phyloP scores from a whole-genome alignment of 1,140 invertebrate species.

The Anastrepha ludens region DNA sequence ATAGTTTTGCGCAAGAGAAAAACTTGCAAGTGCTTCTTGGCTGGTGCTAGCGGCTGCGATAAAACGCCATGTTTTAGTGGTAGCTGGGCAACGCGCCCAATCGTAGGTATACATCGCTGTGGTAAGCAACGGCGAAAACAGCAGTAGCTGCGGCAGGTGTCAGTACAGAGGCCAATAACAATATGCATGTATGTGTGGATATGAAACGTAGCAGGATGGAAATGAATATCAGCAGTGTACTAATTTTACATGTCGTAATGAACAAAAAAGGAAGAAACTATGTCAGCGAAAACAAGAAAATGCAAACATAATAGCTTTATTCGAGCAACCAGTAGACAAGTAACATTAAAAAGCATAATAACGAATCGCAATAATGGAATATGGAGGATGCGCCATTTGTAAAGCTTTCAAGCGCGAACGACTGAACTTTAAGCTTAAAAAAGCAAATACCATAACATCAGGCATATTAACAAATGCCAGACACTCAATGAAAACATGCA shows the following conservation, averaged over 20 bases:
- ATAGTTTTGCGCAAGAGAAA: neutral
- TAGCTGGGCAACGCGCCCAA: slow-evolving; percentile 37
- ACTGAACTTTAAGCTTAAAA: neutral
- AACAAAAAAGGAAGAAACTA: neutral
- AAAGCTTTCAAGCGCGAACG: slow-evolving; percentile 3
- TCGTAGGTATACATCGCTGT: slow-evolving; percentile 1
- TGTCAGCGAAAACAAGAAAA: neutral
- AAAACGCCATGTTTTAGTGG: neutral
- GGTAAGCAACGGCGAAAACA: slow-evolving; percentile 10
- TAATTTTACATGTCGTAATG: neutral
- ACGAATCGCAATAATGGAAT: neutral
- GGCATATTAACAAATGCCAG: no score
- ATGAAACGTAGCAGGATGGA: neutral
- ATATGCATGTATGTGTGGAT: neutral
- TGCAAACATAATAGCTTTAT: slow-evolving; percentile 27
- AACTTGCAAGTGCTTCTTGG: neutral
- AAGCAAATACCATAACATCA: no score
- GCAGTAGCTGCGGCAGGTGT: neutral
- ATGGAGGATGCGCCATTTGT: neutral
- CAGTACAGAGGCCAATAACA: neutral
- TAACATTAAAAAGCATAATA: neutral
- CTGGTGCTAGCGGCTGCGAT: neutral
- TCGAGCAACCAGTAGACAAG: neutral
- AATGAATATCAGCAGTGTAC: neutral
- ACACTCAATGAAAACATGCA: neutral